phyloP scores from a whole-genome alignment of 2,888 invertebrate species.

The Melanostoma mellinum region DNA sequence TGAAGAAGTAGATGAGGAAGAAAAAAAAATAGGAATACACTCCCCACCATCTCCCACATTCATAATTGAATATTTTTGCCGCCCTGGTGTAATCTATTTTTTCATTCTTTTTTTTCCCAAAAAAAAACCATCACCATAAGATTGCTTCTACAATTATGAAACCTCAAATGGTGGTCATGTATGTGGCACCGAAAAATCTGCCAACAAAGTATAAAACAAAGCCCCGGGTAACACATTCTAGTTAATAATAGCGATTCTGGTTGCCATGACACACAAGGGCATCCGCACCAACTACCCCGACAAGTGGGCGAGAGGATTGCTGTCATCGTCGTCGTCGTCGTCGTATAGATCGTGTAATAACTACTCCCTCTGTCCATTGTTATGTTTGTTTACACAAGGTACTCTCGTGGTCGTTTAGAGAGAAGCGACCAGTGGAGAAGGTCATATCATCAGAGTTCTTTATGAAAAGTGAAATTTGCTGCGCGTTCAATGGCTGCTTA shows the following conservation, averaged over 20 bases:
- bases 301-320: slow-evolving; percentile 60
- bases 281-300: slow-evolving; percentile 1
- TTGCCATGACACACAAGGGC: slow-evolving; percentile 47
- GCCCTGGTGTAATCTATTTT: background rate
- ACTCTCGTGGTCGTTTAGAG: slow-evolving; percentile 36
- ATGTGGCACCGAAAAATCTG: slow-evolving; percentile 61
- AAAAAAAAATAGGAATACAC: background rate
- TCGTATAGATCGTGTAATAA: background rate
- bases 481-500: slow-evolving; percentile 69
- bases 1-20: slow-evolving; percentile 1
- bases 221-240: slow-evolving; percentile 51
- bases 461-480: slow-evolving; percentile 62
- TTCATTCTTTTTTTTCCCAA: background rate
- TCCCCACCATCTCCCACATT: slow-evolving; percentile 8
- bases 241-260: slow-evolving; percentile 61
- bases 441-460: slow-evolving; percentile 40
- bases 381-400: slow-evolving; percentile 48
- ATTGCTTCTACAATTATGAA: slow-evolving; percentile 62
- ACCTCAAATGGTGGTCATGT: slow-evolving; percentile 66
- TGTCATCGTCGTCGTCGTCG: slow-evolving; percentile 40
- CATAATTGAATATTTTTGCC: slow-evolving; percentile 61
- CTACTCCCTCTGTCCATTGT: slow-evolving; percentile 44
- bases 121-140: slow-evolving; percentile 20
- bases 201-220: slow-evolving; percentile 56
- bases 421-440: slow-evolving; percentile 36